Conservation (phyloP, 2,888 invertebrate genomes). For the Drosophila falleni region DNA sequence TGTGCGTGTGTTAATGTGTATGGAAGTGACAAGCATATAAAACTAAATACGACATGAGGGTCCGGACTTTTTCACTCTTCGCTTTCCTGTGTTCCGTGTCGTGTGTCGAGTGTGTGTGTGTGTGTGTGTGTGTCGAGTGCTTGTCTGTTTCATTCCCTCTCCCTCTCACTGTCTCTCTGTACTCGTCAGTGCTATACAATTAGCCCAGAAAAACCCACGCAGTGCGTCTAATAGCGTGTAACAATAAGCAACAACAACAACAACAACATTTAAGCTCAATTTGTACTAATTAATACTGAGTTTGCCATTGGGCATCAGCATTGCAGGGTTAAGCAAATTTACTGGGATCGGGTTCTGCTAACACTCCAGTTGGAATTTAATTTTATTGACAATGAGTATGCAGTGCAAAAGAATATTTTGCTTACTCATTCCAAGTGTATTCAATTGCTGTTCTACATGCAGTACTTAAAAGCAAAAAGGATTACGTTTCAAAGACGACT, state of each 20-base stretch:
- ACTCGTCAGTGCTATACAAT: slow-evolving; percentile 44
- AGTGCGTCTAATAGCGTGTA: slow-evolving; percentile 43
- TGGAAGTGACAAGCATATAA: slow-evolving; percentile 68
- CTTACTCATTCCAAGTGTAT: neutral
- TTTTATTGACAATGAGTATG: neutral
- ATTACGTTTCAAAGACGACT: no score
- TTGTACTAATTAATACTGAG: slow-evolving; percentile 72
- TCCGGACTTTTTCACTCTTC: slow-evolving; percentile 27
- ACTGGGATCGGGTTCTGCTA: neutral
- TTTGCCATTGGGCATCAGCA: slow-evolving; percentile 34
- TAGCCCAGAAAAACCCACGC: slow-evolving; percentile 51
- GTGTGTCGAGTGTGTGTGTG: slow-evolving; percentile 29
- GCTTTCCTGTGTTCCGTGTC: neutral
- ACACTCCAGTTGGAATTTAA: neutral
- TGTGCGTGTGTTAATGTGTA: neutral
- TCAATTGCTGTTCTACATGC: no score
- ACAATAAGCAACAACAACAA: slow-evolving; percentile 27
- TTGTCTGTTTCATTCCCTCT: slow-evolving; percentile 17
- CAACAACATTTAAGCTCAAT: slow-evolving; percentile 66
- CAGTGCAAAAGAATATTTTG: neutral
- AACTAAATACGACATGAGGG: slow-evolving; percentile 66
- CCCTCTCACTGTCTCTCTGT: neutral
- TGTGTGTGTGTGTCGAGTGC: slow-evolving; percentile 44
- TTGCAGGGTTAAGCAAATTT: neutral
- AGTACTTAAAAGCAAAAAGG: no score